Conservation (phyloP, 2,113 vertebrate genomes). For the Hylia prasina region DNA sequence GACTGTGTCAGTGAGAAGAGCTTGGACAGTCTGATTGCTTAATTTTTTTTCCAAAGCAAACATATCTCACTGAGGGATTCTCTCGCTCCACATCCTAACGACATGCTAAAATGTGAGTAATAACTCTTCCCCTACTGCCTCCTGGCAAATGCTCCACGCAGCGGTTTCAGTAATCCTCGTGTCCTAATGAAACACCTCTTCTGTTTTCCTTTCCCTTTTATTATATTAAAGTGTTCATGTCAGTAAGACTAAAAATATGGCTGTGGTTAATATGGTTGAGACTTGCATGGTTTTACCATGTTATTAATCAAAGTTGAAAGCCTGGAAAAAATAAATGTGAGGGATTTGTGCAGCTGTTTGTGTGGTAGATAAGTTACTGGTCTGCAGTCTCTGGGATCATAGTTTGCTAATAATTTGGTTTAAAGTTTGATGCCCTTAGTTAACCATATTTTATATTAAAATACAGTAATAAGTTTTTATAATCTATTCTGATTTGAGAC, state of each 20-base stretch:
- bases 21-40: not conserved
- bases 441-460: conserved; percentile 32
- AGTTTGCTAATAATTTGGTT: conserved; percentile 41
- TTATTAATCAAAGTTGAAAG: conserved; percentile 67
- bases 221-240: conserved; percentile 47
- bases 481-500: conserved; percentile 1
- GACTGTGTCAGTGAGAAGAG: conserved; percentile 40
- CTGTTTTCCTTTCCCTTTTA: conserved; percentile 46
- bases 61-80: conserved; percentile 17
- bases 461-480: conserved; percentile 8
- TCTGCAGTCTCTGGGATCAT: not conserved
- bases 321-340: conserved; percentile 58
- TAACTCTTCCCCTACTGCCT: conserved; percentile 10
- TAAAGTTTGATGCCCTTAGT: not conserved
- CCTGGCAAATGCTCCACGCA: conserved; percentile 44
- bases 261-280: conserved; percentile 32
- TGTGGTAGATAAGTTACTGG: conserved; percentile 21
- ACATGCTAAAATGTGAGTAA: conserved; percentile 55
- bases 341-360: conserved; percentile 48
- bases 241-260: conserved; percentile 22
- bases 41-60: conserved; percentile 49
- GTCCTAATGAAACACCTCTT: conserved; percentile 48
- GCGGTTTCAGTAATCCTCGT: conserved; percentile 47
- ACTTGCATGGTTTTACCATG: conserved; percentile 20
- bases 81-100: not conserved